Evolutionary conservation across 2,797 vertebrate genomes (phyloP).

Genomic region (Leptoclinus maculatus): DNA sequence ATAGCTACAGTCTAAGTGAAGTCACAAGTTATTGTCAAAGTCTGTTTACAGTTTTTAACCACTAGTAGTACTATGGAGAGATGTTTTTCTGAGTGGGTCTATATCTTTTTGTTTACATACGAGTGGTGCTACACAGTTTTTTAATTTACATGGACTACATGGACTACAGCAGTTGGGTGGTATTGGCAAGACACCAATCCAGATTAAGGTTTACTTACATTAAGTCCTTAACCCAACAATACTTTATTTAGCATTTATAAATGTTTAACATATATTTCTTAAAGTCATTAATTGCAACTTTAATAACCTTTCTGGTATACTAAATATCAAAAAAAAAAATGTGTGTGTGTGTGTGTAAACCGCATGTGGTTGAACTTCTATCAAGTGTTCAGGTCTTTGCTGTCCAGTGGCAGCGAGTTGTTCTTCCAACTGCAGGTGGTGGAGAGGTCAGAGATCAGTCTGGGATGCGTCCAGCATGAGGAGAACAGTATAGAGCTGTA

Average conservation of each 20-base stretch:
- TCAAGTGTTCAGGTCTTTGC: slow-evolving; percentile 10
- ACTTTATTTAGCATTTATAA: background rate
- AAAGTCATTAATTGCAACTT: background rate
- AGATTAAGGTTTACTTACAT: background rate
- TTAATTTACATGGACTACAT: background rate
- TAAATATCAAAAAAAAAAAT: background rate
- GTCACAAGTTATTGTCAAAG: no score
- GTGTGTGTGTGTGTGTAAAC: background rate
- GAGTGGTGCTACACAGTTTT: no score
- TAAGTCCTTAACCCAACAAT: background rate
- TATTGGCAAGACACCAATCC: background rate
- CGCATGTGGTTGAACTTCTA: background rate
- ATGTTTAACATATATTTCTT: background rate
- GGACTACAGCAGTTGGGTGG: no score
- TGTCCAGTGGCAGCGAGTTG: slow-evolving; percentile 40
- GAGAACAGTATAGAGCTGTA: slow-evolving; percentile 24
- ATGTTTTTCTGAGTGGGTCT: no score
- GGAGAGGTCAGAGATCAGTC: slow-evolving; percentile 16
- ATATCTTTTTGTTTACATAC: no score
- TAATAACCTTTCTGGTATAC: background rate
- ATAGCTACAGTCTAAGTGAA: no score
- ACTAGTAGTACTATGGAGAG: no score
- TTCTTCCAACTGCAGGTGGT: slow-evolving; percentile 68
- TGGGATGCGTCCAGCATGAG: slow-evolving; percentile 37
- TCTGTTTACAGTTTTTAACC: no score